Conservation (phyloP, 2,797 vertebrate genomes). For the Sciaenops ocellatus region DNA sequence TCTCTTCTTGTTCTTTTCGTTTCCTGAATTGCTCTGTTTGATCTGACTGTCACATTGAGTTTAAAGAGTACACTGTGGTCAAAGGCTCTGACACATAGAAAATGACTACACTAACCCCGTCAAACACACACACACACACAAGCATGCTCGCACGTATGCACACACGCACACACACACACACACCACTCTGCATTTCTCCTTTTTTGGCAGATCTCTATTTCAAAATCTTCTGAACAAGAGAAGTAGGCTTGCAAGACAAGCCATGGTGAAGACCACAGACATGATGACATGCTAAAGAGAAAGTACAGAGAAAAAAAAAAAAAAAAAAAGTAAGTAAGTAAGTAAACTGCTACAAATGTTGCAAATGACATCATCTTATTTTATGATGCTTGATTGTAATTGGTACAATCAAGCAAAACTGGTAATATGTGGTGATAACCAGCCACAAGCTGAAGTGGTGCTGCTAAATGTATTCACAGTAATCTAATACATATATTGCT, state of each 20-base stretch:
- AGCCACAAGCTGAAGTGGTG: not conserved
- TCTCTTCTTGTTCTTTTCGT: not conserved
- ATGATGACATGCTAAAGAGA: constrained; percentile 12
- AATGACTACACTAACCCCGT: constrained; percentile 30
- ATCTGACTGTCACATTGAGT: constrained; percentile 47
- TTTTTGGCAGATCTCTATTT: constrained; percentile 75
- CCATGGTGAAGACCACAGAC: not conserved
- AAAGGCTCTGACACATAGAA: constrained; percentile 54
- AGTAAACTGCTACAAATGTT: constrained; percentile 6
- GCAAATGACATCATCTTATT: constrained; percentile 31
- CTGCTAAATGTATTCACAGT: not conserved
- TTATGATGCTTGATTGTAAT: not conserved
- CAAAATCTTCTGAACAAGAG: constrained; percentile 62
- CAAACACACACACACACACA: not conserved
- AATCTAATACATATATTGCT: not conserved
- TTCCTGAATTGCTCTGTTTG: constrained; percentile 30
- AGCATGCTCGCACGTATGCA: constrained; percentile 26
- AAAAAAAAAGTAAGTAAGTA: constrained; percentile 3
- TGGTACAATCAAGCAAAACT: no score
- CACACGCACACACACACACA: constrained; percentile 32
- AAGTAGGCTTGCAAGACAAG: constrained; percentile 5
- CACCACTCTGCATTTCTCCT: constrained; percentile 41
- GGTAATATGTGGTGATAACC: not conserved
- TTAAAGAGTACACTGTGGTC: constrained; percentile 49
- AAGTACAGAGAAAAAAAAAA: not conserved